Percentiles rank a stretch among this genome's conserved stretches.
phyloP scores from a whole-genome alignment of 2,113 vertebrate species.

The Onychostruthus taczanowskii region DNA sequence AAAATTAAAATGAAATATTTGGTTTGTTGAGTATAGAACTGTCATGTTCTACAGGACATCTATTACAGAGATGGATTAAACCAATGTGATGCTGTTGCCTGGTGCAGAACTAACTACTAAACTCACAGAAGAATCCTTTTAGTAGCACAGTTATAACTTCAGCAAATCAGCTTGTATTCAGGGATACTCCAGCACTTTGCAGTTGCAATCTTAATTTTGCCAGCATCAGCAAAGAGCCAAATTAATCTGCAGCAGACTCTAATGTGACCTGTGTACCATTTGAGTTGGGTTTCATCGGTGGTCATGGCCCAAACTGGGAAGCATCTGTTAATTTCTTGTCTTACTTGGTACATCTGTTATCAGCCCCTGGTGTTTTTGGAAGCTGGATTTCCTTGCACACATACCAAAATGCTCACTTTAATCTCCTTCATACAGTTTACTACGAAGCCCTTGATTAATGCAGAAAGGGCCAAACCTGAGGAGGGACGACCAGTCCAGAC shows the following conservation, averaged over 20 bases:
- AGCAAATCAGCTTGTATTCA: neutral
- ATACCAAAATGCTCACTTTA: neutral
- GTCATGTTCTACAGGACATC: neutral
- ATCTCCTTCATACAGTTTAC: slow-evolving; percentile 35
- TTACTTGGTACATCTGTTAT: slow-evolving; percentile 38
- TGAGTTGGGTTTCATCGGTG: neutral
- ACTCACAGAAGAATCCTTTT: neutral
- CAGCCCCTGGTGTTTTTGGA: slow-evolving; percentile 17
- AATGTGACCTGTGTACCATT: neutral
- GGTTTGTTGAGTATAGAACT: neutral
- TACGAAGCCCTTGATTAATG: slow-evolving; percentile 44
- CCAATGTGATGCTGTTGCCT: neutral
- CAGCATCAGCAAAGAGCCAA: neutral
- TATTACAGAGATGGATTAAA: neutral
- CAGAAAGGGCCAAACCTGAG: neutral
- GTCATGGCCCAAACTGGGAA: slow-evolving; percentile 27
- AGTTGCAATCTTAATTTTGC: neutral
- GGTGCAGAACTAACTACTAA: neutral
- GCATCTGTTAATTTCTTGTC: neutral
- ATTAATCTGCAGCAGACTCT: neutral
- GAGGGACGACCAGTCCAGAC: neutral
- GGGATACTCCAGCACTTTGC: neutral
- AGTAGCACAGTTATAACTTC: neutral
- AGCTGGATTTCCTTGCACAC: slow-evolving; percentile 48
- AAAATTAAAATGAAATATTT: neutral